Evolutionary conservation across 1,140 invertebrate species (phyloP), one percentile per base, ranked within the genome.

Genomic region (Semibalanus balanoides): DNA sequence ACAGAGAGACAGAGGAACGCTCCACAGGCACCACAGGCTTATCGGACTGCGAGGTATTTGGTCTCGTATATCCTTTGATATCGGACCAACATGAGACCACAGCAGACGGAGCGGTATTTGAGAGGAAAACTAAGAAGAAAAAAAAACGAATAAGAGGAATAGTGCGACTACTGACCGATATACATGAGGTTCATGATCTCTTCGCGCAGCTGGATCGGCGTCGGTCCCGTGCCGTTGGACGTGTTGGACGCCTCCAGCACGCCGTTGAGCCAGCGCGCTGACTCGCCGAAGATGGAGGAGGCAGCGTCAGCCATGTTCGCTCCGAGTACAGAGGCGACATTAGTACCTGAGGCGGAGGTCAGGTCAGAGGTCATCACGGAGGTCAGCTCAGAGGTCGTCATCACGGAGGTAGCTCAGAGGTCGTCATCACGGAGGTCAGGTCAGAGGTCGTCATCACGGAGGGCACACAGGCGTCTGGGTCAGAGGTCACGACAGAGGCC

Each of bases 101-200:
- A n/a, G n/a, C n/a, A n/a, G n/a, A n/a, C n/a, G n/a, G n/a, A n/a
- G n/a, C n/a, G n/a, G n/a, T n/a, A n/a, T n/a, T n/a, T n/a, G n/a
- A n/a, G n/a, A n/a, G n/a, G n/a, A n/a, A n/a, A n/a, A n/a, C n/a
- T n/a, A n/a, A n/a, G n/a, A n/a, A n/a, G n/a, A n/a, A n/a, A n/a
- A n/a, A n/a, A n/a, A n/a, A n/a, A n/a, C n/a, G n/a, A n/a, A n/a
- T n/a, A n/a, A n/a, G 35, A 40, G 35, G 35, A 5, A 40, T 40
- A 17, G 17, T 40, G 51, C 51, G 9, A 1, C 51, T 19, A 72
- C 70, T 72, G 70, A 72, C 70, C 70, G 29, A 72, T 72, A 19
- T 72, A 72, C 70, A 72, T 72, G 70, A 72, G 70, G 70, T 72
- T 30, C 70, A 72, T 72, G 70, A 72, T 72, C 3, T 72, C 70